Percentiles rank a stretch among this genome's conserved stretches.
Conservation (phyloP, 2,113 vertebrate species). For the Callopanchax toddi region DNA sequence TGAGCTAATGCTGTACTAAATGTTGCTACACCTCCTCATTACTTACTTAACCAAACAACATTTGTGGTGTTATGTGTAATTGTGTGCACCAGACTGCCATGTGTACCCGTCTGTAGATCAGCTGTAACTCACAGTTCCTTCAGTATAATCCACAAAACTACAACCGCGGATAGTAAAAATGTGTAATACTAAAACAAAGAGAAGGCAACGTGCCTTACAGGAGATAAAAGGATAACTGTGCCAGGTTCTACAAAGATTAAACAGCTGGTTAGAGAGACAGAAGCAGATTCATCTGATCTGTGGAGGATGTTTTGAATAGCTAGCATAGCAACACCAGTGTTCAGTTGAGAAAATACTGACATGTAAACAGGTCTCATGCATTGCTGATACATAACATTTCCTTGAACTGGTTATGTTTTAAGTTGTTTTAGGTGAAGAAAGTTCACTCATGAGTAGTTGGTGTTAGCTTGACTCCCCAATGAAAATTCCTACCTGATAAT, state of each 20-base stretch:
- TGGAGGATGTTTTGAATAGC: too few species aligned
- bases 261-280: background rate
- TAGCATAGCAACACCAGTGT: too few species aligned
- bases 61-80: background rate
- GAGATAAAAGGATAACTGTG: background rate
- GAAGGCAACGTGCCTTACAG: background rate
- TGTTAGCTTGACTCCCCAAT: background rate
- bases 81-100: background rate
- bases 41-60: background rate
- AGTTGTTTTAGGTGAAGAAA: background rate
- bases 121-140: background rate
- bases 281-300: background rate
- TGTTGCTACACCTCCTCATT: background rate
- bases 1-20: background rate
- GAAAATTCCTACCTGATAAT: background rate
- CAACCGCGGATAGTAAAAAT: background rate
- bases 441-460: background rate
- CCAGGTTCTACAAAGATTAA: too few species aligned
- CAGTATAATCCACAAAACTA: background rate
- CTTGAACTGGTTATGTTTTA: background rate
- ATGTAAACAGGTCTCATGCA: too few species aligned
- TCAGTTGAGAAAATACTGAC: too few species aligned
- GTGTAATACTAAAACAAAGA: background rate
- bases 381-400: too few species aligned
- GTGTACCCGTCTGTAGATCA: background rate